Evolutionary conservation across 2,888 invertebrate genomes (phyloP).

Genomic region (Lepetodrilus schrolli): DNA sequence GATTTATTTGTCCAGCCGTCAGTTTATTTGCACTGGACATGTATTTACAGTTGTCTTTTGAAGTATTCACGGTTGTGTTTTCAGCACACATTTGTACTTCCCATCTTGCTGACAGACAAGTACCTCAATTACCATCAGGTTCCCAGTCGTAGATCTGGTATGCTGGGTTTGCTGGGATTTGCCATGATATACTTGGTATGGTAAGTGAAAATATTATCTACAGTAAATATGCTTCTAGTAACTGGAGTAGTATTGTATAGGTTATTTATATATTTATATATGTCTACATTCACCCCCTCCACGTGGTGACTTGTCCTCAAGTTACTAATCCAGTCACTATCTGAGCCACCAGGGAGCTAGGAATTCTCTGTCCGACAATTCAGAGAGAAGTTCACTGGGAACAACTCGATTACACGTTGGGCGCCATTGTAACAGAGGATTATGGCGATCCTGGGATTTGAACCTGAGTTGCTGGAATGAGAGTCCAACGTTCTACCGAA

Average conservation of each 20-base stretch:
- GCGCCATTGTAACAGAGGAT: too few relatives aligned
- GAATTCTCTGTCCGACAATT: too few relatives aligned
- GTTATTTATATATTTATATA: neutral
- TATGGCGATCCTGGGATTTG: too few relatives aligned
- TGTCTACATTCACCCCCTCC: neutral
- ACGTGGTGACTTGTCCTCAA: neutral
- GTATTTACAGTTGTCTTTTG: too few relatives aligned
- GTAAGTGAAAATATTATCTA: constrained; percentile 28
- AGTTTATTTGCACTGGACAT: too few relatives aligned
- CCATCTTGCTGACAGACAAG: constrained; percentile 86
- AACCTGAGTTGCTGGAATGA: too few relatives aligned
- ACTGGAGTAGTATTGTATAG: neutral
- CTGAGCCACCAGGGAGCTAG: too few relatives aligned
- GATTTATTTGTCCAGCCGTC: too few relatives aligned
- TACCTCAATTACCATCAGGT: constrained; percentile 85
- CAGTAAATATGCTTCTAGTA: neutral
- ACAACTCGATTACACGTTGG: too few relatives aligned
- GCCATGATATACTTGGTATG: constrained; percentile 76
- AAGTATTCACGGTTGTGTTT: too few relatives aligned
- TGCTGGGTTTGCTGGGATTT: constrained; percentile 79
- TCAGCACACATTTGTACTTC: constrained; percentile 87
- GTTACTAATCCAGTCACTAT: neutral
- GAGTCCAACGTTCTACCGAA: too few relatives aligned
- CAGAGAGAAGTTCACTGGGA: too few relatives aligned
- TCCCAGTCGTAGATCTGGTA: constrained; percentile 82